phyloP scores from a whole-genome alignment of 2,888 invertebrate species.

The Leucophenga montana region DNA sequence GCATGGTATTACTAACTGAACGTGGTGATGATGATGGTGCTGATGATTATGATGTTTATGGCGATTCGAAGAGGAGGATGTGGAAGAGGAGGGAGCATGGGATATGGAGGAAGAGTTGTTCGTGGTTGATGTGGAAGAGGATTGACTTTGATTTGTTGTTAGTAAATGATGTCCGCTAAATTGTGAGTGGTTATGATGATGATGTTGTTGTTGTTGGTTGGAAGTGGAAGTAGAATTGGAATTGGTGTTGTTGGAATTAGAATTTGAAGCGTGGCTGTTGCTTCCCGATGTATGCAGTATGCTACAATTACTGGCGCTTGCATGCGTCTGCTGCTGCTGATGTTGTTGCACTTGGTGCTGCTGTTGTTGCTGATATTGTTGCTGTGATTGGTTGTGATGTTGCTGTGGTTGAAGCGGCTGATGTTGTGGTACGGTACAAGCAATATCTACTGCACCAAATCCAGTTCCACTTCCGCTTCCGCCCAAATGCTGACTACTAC shows the following conservation, averaged over 20 bases:
- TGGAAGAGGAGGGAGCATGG: constrained; percentile 31
- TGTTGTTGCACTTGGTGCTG: constrained; percentile 46
- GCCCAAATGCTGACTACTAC: constrained; percentile 31
- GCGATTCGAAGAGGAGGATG: constrained; percentile 50
- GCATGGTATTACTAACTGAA: constrained; percentile 85
- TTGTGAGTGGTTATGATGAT: constrained; percentile 39
- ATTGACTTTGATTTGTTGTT: constrained; percentile 43
- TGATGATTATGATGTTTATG: constrained; percentile 52
- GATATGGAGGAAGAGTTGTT: constrained; percentile 42
- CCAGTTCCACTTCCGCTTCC: constrained; percentile 32
- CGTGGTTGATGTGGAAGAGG: constrained; percentile 40
- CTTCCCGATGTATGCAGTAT: constrained; percentile 37
- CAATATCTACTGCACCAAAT: constrained; percentile 23
- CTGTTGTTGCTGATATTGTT: constrained; percentile 70
- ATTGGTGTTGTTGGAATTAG: constrained; percentile 45
- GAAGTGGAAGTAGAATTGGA: constrained; percentile 71
- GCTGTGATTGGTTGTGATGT: constrained; percentile 47
- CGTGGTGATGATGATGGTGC: constrained; percentile 69
- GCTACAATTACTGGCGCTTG: constrained; percentile 29
- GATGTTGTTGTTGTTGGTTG: constrained; percentile 57
- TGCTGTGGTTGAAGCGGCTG: constrained; percentile 48
- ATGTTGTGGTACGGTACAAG: constrained; percentile 40
- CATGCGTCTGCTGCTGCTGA: constrained; percentile 40
- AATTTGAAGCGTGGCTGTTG: constrained; percentile 43
- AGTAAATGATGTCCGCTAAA: constrained; percentile 35